Evolutionary conservation across 2,797 vertebrate species (phyloP), one percentile per base, ranked within the genome.

Genomic region (Arctocebus calabarensis): DNA sequence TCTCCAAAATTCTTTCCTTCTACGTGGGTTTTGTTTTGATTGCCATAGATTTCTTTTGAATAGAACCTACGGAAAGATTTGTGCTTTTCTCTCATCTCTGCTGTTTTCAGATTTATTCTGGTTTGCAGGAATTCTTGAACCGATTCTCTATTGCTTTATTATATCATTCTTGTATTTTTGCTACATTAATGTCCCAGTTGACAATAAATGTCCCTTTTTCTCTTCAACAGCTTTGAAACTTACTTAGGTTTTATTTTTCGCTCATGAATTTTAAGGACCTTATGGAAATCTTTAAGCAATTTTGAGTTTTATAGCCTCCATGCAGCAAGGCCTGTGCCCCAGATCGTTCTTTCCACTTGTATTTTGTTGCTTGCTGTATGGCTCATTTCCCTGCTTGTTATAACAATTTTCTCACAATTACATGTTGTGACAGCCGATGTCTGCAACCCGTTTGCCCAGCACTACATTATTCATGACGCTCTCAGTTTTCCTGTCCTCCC

Each of bases 61-160:
- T 61, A 86, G 13, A 77, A 89, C 27, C 55, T 32, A 71, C 29
- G 27, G 64, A 7, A 93, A 77, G 57, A 66, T 19, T 25, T 78
- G 23, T 2, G 2, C 2, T 78, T 92, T 84, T 43, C 16, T 20
- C 23, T 66, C 81, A 75, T 68, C 14, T 57, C 74, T 66, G 66
- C 8, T 75, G 29, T 94, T 88, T 83, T 45, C 32, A 88, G 57
- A 85, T 94, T 90, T 79, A 52, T 88, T 77, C 59, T 66, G 57
- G 13, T 62, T 96, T 92, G 43, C 1, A 62, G 45, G 45, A 37
- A 62, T 57, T 23, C 34, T 86, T 83, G 48, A 85, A 84, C 84
- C 88, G 19, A 52, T 73, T 77, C 2, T 11, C 64, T 14, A 20
- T 68, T 40, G 10, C 20, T 40, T 87, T 87, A 40, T 84, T 68